Conservation (phyloP, 2,113 vertebrate genomes). For the Eleginops maclovinus region DNA sequence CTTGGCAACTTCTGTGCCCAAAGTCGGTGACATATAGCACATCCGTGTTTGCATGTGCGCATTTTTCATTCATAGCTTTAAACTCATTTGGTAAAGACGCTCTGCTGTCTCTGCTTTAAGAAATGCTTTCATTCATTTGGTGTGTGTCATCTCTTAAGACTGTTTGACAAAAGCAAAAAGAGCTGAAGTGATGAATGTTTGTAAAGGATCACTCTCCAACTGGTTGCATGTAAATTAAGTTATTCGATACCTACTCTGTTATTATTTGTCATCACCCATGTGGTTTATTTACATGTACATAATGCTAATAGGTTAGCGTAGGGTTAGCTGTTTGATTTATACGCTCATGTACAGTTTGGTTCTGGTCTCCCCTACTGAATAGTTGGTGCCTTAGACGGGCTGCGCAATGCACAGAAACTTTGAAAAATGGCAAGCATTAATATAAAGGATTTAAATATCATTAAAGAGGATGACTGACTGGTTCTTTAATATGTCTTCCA, state of each 20-base stretch:
- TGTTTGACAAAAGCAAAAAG: constrained; percentile 24
- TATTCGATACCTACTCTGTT: constrained; percentile 38
- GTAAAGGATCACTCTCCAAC: constrained; percentile 12
- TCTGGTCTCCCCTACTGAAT: constrained; percentile 63
- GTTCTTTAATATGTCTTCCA: constrained; percentile 52
- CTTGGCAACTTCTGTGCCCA: constrained; percentile 36
- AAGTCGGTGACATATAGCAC: constrained; percentile 54
- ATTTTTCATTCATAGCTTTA: constrained; percentile 45
- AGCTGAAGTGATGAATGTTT: constrained; percentile 54
- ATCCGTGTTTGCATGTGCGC: constrained; percentile 47
- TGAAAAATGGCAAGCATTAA: constrained; percentile 45
- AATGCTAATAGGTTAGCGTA: constrained; percentile 54
- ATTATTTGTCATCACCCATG: constrained; percentile 53
- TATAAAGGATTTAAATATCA: constrained; percentile 46
- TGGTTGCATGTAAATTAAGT: constrained; percentile 63
- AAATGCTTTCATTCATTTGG: not conserved
- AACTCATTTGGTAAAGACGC: constrained; percentile 25
- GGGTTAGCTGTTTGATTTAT: constrained; percentile 52
- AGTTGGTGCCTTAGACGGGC: constrained; percentile 77
- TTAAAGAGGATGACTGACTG: constrained; percentile 27
- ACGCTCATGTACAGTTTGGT: constrained; percentile 60
- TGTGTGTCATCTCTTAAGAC: constrained; percentile 16
- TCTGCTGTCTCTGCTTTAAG: constrained; percentile 22
- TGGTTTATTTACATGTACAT: constrained; percentile 67
- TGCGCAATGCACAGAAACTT: constrained; percentile 69